Base-by-base conservation (phyloP, 2,797 vertebrate species). In the Neosilurus mollespiculum region DNA sequence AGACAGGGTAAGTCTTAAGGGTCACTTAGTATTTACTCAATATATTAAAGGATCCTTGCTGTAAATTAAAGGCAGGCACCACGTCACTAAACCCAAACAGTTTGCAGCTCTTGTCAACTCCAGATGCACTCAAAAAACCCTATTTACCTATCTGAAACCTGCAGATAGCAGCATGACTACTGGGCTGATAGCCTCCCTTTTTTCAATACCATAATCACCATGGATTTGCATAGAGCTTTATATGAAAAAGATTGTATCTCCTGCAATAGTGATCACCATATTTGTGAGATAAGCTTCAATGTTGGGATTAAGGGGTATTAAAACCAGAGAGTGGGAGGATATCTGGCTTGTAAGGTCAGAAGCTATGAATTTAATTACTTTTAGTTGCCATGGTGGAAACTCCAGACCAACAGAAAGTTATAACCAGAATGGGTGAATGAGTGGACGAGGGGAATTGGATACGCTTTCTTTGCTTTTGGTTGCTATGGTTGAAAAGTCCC, bases 321-420 rank as follows among this genome's bases (percentile, higher is more conserved):
- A 87, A 89, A 89, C 89, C 88, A 88, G 87, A 88, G 91, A 54
- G 85, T 92, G 90, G 91, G 90, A 71, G 89, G 84, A 86, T 84
- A 90, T 90, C 85, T 79, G 78, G 81, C 71, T 61, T 84, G 84
- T 79, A 89, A 90, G 89, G 89, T 91, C 89, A 89, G 87, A 89
- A 87, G 90, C 91, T 88, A 91, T 84, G 86, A 91, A 91, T 90
- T 91, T 93, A 92, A 94, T 94, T 94, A 91, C 91, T 91, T 92
- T 85, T 87, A 87, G 90, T 92, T 93, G 92, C 91, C 86, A 91
- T 92, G 90, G 89, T 56, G 81, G 90, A 88, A 88, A 90, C 85
- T 89, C 89, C 82, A 86, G 85, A 54, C 86, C 85, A 88, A 81
- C 90, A 91, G 90, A 87, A 87, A 89, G 88, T 86, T 88, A 89